Evolutionary conservation across 2,888 invertebrate species (phyloP).

Genomic region (Hedya salicella): DNA sequence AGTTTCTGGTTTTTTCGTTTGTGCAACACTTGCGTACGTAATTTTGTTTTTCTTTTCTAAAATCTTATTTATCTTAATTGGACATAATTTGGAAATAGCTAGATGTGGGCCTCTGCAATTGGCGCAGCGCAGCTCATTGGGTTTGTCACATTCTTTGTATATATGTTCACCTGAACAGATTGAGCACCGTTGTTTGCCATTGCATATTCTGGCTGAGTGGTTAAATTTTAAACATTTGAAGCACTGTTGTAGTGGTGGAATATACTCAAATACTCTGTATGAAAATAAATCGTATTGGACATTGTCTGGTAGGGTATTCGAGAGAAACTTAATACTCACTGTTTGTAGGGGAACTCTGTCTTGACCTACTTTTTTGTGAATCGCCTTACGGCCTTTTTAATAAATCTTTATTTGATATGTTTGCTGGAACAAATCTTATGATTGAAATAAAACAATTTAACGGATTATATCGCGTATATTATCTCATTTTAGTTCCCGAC

Average conservation of each 20-base stretch:
- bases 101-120: constrained; percentile 38
- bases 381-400: background rate
- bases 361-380: constrained; percentile 13
- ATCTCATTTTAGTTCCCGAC: no score
- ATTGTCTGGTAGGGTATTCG: constrained; percentile 18
- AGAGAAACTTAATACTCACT: background rate
- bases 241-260: constrained; percentile 36
- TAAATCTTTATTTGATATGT: constrained; percentile 28
- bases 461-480: no score
- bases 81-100: constrained; percentile 29
- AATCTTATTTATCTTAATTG: constrained; percentile 35
- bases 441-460: no score
- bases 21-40: constrained; percentile 22
- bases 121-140: constrained; percentile 28
- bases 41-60: constrained; percentile 38
- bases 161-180: constrained; percentile 15
- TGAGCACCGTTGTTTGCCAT: background rate
- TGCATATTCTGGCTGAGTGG: constrained; percentile 3
- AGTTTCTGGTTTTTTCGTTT: constrained; percentile 1
- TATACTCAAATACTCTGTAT: constrained; percentile 37
- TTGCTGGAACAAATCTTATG: constrained; percentile 23
- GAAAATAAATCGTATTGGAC: constrained; percentile 38
- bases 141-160: constrained; percentile 25
- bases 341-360: constrained; percentile 10
- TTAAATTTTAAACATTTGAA: constrained; percentile 12